phyloP scores from a whole-genome alignment of 1,140 invertebrate species.

The Calosoma granatense region DNA sequence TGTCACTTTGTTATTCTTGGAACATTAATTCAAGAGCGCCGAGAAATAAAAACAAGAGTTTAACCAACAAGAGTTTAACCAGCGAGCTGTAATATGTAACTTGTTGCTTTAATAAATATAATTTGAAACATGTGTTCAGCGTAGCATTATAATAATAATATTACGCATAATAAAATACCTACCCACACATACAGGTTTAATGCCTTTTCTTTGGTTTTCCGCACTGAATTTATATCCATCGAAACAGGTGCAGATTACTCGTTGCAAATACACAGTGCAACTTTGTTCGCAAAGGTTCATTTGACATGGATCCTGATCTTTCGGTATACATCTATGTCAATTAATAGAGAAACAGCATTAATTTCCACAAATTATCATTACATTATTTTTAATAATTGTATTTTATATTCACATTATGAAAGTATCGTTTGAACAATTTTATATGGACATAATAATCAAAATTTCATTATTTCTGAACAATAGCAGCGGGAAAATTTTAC shows the following conservation, averaged over 20 bases:
- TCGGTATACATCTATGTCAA: constrained; percentile 44
- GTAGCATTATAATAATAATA: too few species aligned
- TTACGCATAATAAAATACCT: constrained; percentile 20
- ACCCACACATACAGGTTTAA: constrained; percentile 50
- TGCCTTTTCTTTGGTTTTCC: constrained; percentile 40
- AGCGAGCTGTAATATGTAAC: too few species aligned
- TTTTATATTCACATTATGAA: neutral
- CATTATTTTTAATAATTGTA: neutral
- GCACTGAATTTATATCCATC: constrained; percentile 47
- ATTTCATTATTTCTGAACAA: neutral
- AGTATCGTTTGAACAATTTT: too few species aligned
- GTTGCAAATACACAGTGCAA: constrained; percentile 46
- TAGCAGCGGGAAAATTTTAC: neutral
- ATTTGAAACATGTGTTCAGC: too few species aligned
- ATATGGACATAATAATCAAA: neutral
- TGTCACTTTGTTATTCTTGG: too few species aligned
- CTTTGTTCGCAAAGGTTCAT: constrained; percentile 52
- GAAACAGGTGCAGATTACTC: constrained; percentile 54
- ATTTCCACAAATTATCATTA: too few species aligned
- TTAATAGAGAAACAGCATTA: too few species aligned
- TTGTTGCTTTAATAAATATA: too few species aligned
- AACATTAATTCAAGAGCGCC: too few species aligned
- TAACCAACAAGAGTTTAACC: too few species aligned
- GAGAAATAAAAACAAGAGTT: too few species aligned
- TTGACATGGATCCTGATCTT: constrained; percentile 48